Evolutionary conservation across 2,888 invertebrate genomes (phyloP), one percentile per base, ranked within the genome.

Genomic region (Netelia melanura): DNA sequence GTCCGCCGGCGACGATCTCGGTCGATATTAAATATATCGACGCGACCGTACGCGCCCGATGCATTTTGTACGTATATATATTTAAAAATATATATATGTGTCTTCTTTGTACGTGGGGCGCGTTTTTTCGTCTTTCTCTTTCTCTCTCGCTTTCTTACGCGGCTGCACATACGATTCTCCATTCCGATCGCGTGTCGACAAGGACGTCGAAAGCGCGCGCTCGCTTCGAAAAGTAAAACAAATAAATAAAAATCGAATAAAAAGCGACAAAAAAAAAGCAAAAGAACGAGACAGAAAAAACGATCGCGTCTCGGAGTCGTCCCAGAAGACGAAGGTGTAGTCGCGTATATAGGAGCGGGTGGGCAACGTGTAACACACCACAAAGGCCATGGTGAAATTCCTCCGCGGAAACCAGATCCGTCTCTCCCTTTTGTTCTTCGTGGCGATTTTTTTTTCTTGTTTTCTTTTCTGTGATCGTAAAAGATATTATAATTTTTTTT

Each of bases 181-280:
- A 85, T 85, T 85, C 85, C 82, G 79, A 71, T 85, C 82, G 85
- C 85, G 82, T 85, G 85, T 79, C 85, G 79, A 76, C 76, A 85
- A 85, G 75, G 85, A 82, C 85, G 82, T 85, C 82, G 85, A 82
- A 82, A 81, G 78, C 79, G 85, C 74, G 75, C 78, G 61, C 78
- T 72, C 77, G 64, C 76, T 71, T 58, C 25, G 38, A 71, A 76
- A 79, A 58, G 44, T 52, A 64, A 74, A 62, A 21, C 0, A 6
- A 43, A 38, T 8, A 11, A 44, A 82, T 67, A 72, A 74, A 75
- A 78, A 52, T 21, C 62, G 6, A 62, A 65, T 68, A 70, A 64
- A 74, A 70, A 2, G 5, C 52, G 25, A 62, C 30, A 1, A 23
- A 70, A 62, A 68, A 17, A 58, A 70, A 38, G 62, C 21, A 68